phyloP scores from a whole-genome alignment of 2,797 vertebrate genomes.

The Chromis chromis region DNA sequence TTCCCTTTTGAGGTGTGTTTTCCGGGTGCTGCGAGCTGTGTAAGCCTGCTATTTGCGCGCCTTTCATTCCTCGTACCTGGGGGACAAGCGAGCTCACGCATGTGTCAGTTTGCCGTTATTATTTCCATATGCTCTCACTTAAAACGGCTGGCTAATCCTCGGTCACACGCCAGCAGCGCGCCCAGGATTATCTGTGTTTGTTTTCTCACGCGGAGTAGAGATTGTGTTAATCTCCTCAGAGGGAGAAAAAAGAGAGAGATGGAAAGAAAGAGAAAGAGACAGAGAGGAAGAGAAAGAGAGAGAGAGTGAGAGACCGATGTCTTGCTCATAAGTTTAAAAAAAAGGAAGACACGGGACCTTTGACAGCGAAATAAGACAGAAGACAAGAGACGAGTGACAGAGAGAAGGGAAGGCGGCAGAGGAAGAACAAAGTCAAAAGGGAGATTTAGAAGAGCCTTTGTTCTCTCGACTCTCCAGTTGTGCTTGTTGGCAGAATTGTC shows the following conservation, averaged over 20 bases:
- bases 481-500: slow-evolving; percentile 72
- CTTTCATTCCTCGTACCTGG: slow-evolving; percentile 66
- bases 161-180: slow-evolving; percentile 81
- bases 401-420: slow-evolving; percentile 52
- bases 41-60: slow-evolving; percentile 70
- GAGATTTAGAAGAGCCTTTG: slow-evolving; percentile 74
- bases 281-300: slow-evolving; percentile 6
- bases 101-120: slow-evolving; percentile 72
- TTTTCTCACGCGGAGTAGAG: slow-evolving; percentile 83
- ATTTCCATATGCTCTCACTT: slow-evolving; percentile 82
- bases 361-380: slow-evolving; percentile 52
- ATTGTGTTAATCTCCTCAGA: slow-evolving; percentile 84
- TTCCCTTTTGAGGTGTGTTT: slow-evolving; percentile 58
- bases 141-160: slow-evolving; percentile 82
- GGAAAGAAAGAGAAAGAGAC: slow-evolving; percentile 9
- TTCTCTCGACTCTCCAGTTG: slow-evolving; percentile 64
- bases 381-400: slow-evolving; percentile 58
- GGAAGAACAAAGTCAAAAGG: slow-evolving; percentile 75
- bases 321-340: slow-evolving; percentile 33
- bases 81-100: slow-evolving; percentile 57
- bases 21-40: slow-evolving; percentile 59
- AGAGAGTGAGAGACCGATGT: slow-evolving; percentile 41
- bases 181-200: slow-evolving; percentile 86
- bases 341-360: slow-evolving; percentile 44
- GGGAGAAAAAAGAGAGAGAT: slow-evolving; percentile 37